Evolutionary conservation across 2,888 invertebrate genomes (phyloP).

Genomic region (Eurytoma californica): DNA sequence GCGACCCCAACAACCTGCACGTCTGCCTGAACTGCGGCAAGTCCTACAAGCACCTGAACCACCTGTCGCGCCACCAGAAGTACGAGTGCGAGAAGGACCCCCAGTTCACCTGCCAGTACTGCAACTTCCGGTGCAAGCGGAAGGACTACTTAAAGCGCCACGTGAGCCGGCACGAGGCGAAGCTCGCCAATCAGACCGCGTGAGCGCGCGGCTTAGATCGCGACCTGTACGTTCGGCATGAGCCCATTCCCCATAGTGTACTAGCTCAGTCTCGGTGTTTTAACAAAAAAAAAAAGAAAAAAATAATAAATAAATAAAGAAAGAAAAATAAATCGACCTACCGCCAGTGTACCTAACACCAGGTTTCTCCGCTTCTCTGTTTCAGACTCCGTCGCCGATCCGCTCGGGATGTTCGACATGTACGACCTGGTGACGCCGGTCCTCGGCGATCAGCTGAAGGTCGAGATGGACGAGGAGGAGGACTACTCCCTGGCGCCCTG

Average conservation of each 20-base stretch:
- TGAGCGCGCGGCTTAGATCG: too few relatives aligned
- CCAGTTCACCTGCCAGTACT: constrained; percentile 70
- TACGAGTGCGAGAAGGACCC: constrained; percentile 69
- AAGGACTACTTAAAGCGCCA: constrained; percentile 13
- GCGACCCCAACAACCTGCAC: neutral
- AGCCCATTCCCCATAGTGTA: too few relatives aligned
- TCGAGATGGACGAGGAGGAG: constrained; percentile 40
- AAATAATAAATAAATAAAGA: too few relatives aligned
- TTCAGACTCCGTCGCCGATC: constrained; percentile 24
- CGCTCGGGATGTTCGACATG: constrained; percentile 47
- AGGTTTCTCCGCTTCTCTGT: constrained; percentile 8
- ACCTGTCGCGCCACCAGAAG: constrained; percentile 64
- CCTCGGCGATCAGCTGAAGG: neutral
- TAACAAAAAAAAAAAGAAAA: too few relatives aligned
- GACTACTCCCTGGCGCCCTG: constrained; percentile 4
- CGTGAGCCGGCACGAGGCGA: neutral
- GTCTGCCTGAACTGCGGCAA: constrained; percentile 28
- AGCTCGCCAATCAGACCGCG: too few relatives aligned
- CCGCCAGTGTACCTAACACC: neutral
- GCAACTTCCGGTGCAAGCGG: constrained; percentile 57
- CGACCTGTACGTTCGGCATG: too few relatives aligned
- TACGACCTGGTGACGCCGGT: constrained; percentile 45
- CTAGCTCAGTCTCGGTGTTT: too few relatives aligned
- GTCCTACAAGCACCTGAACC: constrained; percentile 46
- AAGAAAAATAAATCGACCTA: too few relatives aligned